A percentile compares a stretch with the other conserved stretches of the same genome.
Evolutionary conservation across 2,797 vertebrate genomes (phyloP).

Genomic region (Eremophila alpestris): DNA sequence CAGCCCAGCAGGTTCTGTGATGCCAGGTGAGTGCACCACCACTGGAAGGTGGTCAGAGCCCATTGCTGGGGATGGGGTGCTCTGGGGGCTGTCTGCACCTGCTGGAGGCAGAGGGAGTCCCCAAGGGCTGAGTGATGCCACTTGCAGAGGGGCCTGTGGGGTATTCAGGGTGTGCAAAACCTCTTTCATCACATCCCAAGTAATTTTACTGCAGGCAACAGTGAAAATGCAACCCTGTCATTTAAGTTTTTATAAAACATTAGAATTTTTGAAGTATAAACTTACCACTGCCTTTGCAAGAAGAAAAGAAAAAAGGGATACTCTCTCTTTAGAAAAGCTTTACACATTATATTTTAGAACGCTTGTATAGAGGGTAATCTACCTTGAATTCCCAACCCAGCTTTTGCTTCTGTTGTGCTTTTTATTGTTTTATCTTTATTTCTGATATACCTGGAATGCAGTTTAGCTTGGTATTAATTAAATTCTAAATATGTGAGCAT

Average conservation of each 20-base stretch:
- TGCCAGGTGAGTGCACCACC: neutral
- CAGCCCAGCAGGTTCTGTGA: neutral
- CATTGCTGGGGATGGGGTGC: rapidly evolving
- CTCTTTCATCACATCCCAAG: neutral
- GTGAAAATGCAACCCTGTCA: neutral
- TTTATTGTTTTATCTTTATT: constrained; percentile 67
- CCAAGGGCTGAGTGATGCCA: neutral
- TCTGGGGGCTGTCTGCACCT: neutral
- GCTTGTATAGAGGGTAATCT: constrained; percentile 38
- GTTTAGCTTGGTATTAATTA: constrained; percentile 81
- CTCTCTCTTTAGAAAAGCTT: constrained; percentile 59
- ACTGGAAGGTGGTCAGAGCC: neutral
- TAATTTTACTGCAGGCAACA: neutral
- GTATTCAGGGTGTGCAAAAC: rapidly evolving
- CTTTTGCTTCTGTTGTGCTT: constrained; percentile 65
- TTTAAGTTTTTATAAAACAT: neutral
- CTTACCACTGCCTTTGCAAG: constrained; percentile 7
- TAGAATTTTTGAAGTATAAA: neutral
- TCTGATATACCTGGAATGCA: constrained; percentile 80
- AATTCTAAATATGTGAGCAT: constrained; percentile 73
- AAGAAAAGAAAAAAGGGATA: constrained; percentile 38
- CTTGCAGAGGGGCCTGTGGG: neutral
- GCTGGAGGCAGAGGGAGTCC: rapidly evolving
- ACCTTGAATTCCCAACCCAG: constrained; percentile 57
- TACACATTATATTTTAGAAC: constrained; percentile 39